Conservation (phyloP, 2,888 invertebrate species). For the Tridacna crocea region DNA sequence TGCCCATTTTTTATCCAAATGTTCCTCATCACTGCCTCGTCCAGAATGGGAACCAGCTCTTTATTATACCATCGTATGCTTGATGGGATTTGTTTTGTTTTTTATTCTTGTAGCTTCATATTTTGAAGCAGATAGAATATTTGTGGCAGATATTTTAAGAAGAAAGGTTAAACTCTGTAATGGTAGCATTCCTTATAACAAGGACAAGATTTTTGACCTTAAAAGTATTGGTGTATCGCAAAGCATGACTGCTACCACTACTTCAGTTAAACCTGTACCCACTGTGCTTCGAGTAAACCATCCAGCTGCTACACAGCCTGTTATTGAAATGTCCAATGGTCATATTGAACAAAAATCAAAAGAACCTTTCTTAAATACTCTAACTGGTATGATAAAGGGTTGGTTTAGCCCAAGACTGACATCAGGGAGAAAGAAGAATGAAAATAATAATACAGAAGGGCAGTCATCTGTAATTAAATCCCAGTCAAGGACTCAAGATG, state of each 20-base stretch:
- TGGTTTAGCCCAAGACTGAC: constrained; percentile 61
- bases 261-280: constrained; percentile 33
- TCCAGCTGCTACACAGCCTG: constrained; percentile 31
- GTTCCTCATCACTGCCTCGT: constrained; percentile 89
- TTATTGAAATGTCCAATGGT: constrained; percentile 65
- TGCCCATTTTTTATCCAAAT: constrained; percentile 88
- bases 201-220: constrained; percentile 85
- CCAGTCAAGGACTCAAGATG: constrained; percentile 33
- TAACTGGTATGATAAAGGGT: constrained; percentile 61
- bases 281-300: constrained; percentile 35
- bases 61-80: constrained; percentile 86
- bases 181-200: constrained; percentile 87
- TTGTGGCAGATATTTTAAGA: constrained; percentile 84
- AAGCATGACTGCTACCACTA: constrained; percentile 35
- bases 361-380: constrained; percentile 61
- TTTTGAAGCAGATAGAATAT: constrained; percentile 90
- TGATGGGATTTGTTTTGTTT: constrained; percentile 87
- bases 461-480: constrained; percentile 26
- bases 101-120: constrained; percentile 89
- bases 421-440: constrained; percentile 42
- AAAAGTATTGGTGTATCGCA: constrained; percentile 78
- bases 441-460: constrained; percentile 57
- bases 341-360: constrained; percentile 65
- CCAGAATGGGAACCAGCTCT: constrained; percentile 91
- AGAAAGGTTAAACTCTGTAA: constrained; percentile 74